Percentiles rank a stretch among this genome's conserved stretches.
Evolutionary conservation across 1,140 invertebrate species (phyloP).

Genomic region (Physella acuta): DNA sequence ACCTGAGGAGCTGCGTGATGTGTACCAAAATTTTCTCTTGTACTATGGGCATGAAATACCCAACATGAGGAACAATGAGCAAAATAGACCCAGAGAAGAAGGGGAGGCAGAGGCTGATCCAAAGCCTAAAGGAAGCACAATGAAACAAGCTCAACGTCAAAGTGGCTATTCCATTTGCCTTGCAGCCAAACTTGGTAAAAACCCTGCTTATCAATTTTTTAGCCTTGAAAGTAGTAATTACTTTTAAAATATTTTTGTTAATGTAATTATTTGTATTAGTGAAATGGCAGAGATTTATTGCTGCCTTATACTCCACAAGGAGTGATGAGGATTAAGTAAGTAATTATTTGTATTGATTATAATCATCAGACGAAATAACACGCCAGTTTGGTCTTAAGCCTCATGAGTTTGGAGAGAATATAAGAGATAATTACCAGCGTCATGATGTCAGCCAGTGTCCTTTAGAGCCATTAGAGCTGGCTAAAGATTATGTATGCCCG

Average conservation of each 20-base stretch:
- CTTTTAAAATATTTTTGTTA: no score
- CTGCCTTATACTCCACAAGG: no score
- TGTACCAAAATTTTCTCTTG: constrained; percentile 88
- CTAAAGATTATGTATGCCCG: constrained; percentile 72
- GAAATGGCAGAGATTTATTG: no score
- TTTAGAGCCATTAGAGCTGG: constrained; percentile 76
- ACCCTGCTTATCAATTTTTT: no score
- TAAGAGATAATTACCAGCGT: constrained; percentile 93
- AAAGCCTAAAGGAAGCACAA: constrained; percentile 63
- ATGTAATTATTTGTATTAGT: no score
- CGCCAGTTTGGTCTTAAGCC: constrained; percentile 92
- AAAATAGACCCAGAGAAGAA: constrained; percentile 59
- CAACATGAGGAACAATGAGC: constrained; percentile 76
- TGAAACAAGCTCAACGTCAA: constrained; percentile 83
- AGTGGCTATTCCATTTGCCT: constrained; percentile 85
- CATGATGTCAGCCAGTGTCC: constrained; percentile 93
- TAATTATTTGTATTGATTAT: constrained; percentile 25
- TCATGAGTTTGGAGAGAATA: constrained; percentile 94
- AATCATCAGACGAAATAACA: constrained; percentile 73
- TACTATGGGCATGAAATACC: constrained; percentile 87
- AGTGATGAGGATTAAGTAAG: no score
- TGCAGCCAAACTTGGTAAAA: constrained; percentile 80
- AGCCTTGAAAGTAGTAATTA: no score
- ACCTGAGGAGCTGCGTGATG: constrained; percentile 87
- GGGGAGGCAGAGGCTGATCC: constrained; percentile 40